Conservation (phyloP, 2,888 invertebrate species). For the Laothoe populi region DNA sequence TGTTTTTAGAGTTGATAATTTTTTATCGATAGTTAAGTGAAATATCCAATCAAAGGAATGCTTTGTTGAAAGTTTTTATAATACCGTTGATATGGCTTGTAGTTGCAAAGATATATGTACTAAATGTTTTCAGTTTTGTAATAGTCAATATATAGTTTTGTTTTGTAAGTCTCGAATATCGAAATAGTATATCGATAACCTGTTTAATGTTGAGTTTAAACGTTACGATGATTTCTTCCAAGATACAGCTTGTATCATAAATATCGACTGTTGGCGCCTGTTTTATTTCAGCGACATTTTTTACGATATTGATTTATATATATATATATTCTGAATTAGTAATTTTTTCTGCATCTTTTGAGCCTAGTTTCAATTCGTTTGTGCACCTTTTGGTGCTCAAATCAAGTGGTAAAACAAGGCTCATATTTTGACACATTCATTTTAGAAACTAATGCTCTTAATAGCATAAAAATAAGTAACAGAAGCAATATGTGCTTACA, state of each 20-base stretch:
- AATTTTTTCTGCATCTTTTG: too few relatives aligned
- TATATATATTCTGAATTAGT: too few relatives aligned
- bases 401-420: too few relatives aligned
- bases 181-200: background rate
- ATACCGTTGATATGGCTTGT: background rate
- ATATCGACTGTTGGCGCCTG: too few relatives aligned
- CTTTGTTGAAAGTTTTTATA: slow-evolving; percentile 3
- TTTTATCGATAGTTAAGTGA: background rate
- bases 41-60: background rate
- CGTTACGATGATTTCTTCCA: background rate
- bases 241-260: background rate
- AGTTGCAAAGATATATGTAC: slow-evolving; percentile 5
- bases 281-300: too few relatives aligned
- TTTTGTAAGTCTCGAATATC: background rate
- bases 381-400: too few relatives aligned
- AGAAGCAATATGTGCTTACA: too few relatives aligned
- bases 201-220: background rate
- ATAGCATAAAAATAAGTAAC: too few relatives aligned
- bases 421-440: too few relatives aligned
- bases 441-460: too few relatives aligned
- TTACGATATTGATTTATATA: too few relatives aligned
- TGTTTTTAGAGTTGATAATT: background rate
- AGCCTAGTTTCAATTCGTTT: too few relatives aligned
- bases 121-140: slow-evolving; percentile 1
- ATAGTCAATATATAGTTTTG: background rate